These are phyloP conservation scores for Volucella bombylans DNA, from an alignment of 2,888 invertebrate genomes.

Conservation along the genomic window DNA sequence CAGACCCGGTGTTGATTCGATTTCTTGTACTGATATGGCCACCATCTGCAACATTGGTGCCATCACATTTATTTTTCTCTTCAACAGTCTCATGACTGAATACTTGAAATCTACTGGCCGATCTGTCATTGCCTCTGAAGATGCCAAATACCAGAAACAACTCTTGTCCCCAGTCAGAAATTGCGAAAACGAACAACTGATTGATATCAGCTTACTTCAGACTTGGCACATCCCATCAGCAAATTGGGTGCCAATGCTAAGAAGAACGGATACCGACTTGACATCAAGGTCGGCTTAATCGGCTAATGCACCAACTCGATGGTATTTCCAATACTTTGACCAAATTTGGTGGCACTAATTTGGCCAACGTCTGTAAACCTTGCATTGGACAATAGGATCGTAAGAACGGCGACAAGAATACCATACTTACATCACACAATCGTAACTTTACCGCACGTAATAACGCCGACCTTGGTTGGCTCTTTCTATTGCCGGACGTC, in stretches of 20 bases:
- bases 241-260: constrained; percentile 91
- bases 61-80: constrained; percentile 98
- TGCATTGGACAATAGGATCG: constrained; percentile 98
- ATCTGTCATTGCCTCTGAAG: too few relatives aligned
- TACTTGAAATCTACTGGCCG: constrained; percentile 93
- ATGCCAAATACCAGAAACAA: too few relatives aligned
- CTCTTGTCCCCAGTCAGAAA: too few relatives aligned
- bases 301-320: constrained; percentile 99
- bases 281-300: constrained; percentile 97
- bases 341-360: constrained; percentile 96
- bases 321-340: constrained; percentile 93
- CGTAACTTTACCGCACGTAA: constrained; percentile 97
- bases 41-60: constrained; percentile 99
- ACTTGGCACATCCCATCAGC: constrained; percentile 97
- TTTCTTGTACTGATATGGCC: constrained; percentile 99
- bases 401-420: constrained; percentile 99
- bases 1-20: constrained; percentile 97
- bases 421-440: constrained; percentile 99
- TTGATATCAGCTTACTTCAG: constrained; percentile 98
- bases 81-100: constrained; percentile 95
- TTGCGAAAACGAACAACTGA: too few relatives aligned
- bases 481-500: constrained; percentile 92
- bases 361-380: constrained; percentile 99
- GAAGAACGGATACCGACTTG: constrained; percentile 96
- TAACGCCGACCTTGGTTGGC: too few relatives aligned